These are phyloP conservation scores for Prenolepis imparis DNA, from an alignment of 2,888 invertebrate species.

Conservation along the genomic window DNA sequence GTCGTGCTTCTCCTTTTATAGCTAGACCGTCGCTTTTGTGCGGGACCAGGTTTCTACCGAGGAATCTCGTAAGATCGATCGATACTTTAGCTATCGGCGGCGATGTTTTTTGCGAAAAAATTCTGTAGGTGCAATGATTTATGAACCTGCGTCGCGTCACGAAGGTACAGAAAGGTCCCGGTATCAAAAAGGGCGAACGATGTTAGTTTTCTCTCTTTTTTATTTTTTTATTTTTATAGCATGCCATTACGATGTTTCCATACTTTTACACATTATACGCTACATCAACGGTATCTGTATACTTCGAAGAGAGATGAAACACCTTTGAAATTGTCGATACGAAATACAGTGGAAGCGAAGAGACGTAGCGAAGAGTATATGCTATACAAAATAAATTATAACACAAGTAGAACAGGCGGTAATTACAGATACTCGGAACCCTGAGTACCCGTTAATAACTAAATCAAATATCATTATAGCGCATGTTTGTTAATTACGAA, in stretches of 20 bases:
- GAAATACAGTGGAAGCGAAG: neutral
- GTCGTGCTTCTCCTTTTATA: conserved; percentile 42
- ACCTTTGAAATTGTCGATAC: conserved; percentile 1
- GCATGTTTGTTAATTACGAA: conserved; percentile 50
- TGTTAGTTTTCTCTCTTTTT: conserved; percentile 7
- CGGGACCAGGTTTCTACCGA: conserved; percentile 30
- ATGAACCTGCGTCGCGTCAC: conserved; percentile 59
- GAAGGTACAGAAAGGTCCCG: conserved; percentile 51
- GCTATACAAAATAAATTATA: conserved; percentile 20
- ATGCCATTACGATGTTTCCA: conserved; percentile 49
- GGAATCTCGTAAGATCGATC: conserved; percentile 53
- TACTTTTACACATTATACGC: conserved; percentile 32
- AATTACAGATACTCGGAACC: conserved; percentile 43
- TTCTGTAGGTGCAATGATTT: conserved; percentile 69
- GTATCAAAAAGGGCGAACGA: conserved; percentile 60
- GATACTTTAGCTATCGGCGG: conserved; percentile 53
- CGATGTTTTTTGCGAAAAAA: conserved; percentile 53
- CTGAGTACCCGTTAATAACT: neutral
- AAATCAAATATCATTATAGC: conserved; percentile 46
- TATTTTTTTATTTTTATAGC: conserved; percentile 40
- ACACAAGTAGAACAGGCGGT: neutral
- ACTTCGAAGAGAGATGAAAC: neutral
- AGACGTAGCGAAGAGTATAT: neutral
- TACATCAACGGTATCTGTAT: neutral
- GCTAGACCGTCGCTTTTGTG: conserved; percentile 31